These are phyloP conservation scores for Chymomyza fuscimana DNA, from an alignment of 2,888 invertebrate genomes.

Conservation along the genomic window DNA sequence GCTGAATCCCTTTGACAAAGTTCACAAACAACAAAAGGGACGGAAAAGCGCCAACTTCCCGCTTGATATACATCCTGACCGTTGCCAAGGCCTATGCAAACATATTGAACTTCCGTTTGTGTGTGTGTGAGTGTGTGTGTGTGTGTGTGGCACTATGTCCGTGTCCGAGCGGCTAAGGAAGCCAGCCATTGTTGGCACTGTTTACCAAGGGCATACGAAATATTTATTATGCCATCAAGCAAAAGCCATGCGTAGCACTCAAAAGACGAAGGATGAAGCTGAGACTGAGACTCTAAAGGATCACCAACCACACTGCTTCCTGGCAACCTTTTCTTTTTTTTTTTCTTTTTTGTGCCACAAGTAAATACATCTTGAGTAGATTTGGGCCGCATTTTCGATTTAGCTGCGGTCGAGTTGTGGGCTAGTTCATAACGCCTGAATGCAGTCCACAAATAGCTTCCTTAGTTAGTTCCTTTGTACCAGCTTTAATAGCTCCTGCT, in stretches of 20 bases:
- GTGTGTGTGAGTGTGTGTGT: conserved; percentile 48
- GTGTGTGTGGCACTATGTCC: conserved; percentile 38
- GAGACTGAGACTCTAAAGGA: conserved; percentile 10
- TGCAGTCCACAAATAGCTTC: neutral
- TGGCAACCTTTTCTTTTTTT: conserved; percentile 46
- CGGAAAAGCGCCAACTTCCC: conserved; percentile 11
- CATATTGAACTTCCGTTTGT: conserved; percentile 71
- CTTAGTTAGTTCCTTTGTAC: conserved; percentile 27
- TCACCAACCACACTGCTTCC: neutral
- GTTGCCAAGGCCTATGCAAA: conserved; percentile 57
- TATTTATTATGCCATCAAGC: conserved; percentile 74
- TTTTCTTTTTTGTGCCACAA: conserved; percentile 31
- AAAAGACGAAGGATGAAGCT: conserved; percentile 29
- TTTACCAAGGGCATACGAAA: conserved; percentile 58
- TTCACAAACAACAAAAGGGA: conserved; percentile 14
- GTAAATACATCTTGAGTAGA: conserved; percentile 50
- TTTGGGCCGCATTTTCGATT: conserved; percentile 18
- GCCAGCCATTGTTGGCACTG: conserved; percentile 53
- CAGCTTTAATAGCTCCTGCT: conserved; percentile 36
- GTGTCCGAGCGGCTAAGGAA: conserved; percentile 9
- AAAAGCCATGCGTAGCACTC: conserved; percentile 56
- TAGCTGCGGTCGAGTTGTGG: conserved; percentile 10
- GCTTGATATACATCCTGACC: conserved; percentile 32
- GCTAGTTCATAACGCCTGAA: conserved; percentile 8
- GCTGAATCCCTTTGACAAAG: conserved; percentile 39